phyloP scores from a whole-genome alignment of 2,888 invertebrate genomes.

The Ischnus inquisitorius region DNA sequence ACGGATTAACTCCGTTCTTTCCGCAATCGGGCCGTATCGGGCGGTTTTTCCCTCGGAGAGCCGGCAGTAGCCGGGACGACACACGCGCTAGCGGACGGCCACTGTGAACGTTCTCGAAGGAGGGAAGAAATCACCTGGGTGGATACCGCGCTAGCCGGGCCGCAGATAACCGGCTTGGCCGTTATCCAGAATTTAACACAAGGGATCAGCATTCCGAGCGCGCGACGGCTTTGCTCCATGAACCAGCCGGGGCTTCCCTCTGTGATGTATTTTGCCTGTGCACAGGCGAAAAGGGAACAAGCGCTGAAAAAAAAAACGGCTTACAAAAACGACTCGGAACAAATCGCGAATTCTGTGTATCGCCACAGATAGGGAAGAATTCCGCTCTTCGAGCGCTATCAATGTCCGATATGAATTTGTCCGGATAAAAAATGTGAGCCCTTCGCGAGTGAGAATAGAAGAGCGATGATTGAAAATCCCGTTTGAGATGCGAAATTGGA shows the following conservation, averaged over 20 bases:
- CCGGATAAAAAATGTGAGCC: too few species aligned
- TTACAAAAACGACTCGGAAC: background rate
- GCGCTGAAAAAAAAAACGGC: slow-evolving; percentile 45
- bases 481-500: background rate
- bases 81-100: background rate
- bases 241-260: slow-evolving; percentile 46
- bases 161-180: slow-evolving; percentile 77
- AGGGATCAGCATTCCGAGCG: slow-evolving; percentile 67
- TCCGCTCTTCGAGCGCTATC: too few species aligned
- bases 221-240: slow-evolving; percentile 46
- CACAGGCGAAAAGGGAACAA: slow-evolving; percentile 25
- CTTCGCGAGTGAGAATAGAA: too few species aligned
- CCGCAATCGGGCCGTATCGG: slow-evolving; percentile 2
- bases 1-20: slow-evolving; percentile 68
- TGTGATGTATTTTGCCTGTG: slow-evolving; percentile 55
- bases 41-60: slow-evolving; percentile 49
- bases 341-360: background rate
- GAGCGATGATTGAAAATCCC: too few species aligned
- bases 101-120: background rate
- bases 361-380: background rate
- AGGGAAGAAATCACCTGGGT: slow-evolving; percentile 15
- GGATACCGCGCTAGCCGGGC: slow-evolving; percentile 42
- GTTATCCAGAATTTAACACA: slow-evolving; percentile 74
- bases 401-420: too few species aligned
- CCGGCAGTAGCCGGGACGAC: slow-evolving; percentile 10